Evolutionary conservation across 2,888 invertebrate species (phyloP).

Genomic region (Tholera decimalis): DNA sequence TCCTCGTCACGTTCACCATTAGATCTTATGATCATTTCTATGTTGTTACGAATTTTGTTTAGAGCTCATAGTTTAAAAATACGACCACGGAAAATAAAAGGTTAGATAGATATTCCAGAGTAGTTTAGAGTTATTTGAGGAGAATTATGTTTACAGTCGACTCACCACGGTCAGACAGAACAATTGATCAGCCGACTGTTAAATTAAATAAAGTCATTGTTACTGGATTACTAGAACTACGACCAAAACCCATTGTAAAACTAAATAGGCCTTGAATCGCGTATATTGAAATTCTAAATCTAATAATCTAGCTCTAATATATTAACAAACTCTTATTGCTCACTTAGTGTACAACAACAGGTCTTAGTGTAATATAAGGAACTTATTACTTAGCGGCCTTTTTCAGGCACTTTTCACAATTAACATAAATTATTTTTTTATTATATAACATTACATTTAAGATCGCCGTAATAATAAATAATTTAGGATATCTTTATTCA

Average conservation of each 20-base stretch:
- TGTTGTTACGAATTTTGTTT: slow-evolving; percentile 37
- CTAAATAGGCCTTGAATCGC: neutral
- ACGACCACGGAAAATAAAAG: neutral
- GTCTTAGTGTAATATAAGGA: too few relatives aligned
- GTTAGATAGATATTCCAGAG: too few relatives aligned
- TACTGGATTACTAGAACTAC: neutral
- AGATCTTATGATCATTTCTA: slow-evolving; percentile 30
- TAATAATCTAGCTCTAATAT: neutral
- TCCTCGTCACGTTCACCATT: slow-evolving; percentile 26
- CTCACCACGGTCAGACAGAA: neutral
- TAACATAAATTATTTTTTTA: too few relatives aligned
- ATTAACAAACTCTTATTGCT: too few relatives aligned
- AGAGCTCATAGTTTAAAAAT: neutral
- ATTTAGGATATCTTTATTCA: too few relatives aligned
- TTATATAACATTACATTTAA: too few relatives aligned
- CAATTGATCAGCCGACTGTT: neutral
- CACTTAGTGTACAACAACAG: too few relatives aligned
- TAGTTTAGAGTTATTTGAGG: too few relatives aligned
- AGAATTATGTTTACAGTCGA: neutral
- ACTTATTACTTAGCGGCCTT: too few relatives aligned
- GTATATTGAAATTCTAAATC: neutral
- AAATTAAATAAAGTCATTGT: neutral
- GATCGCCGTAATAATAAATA: too few relatives aligned
- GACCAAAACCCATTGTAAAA: neutral
- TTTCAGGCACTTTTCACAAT: too few relatives aligned